A percentile compares a stretch with the other conserved stretches of the same genome.
phyloP scores from a whole-genome alignment of 30 jellyfish, hydroid and myxozoan species.

The Mastigias papua region DNA sequence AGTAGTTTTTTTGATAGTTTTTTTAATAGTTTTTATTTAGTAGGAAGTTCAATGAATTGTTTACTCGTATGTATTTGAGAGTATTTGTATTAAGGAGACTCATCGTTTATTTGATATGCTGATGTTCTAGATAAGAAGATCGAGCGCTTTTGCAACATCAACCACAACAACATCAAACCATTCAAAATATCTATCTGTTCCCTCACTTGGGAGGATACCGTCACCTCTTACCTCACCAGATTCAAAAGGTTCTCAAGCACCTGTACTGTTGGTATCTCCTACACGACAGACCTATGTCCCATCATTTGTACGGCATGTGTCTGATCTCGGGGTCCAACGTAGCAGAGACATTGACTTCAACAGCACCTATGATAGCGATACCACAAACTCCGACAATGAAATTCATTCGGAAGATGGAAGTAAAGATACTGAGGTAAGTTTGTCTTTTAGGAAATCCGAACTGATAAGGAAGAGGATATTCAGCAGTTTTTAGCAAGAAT shows the following conservation, averaged over 20 bases:
- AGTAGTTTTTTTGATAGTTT: too few species aligned
- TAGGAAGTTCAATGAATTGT: too few species aligned
- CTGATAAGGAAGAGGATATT: background rate
- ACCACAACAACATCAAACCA: too few species aligned
- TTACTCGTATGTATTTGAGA: too few species aligned
- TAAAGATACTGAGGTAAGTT: slow-evolving; percentile 17
- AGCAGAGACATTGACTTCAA: slow-evolving; percentile 4
- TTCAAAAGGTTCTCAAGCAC: background rate
- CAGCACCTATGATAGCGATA: slow-evolving; percentile 39
- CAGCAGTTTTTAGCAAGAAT: background rate
- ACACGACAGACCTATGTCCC: slow-evolving; percentile 38
- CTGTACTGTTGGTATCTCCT: slow-evolving; percentile 17
- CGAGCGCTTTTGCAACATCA: slow-evolving; percentile 15
- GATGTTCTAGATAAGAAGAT: slow-evolving; percentile 24
- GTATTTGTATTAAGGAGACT: too few species aligned
- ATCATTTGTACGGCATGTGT: slow-evolving; percentile 17
- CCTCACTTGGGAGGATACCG: slow-evolving; percentile 31
- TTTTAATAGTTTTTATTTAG: too few species aligned
- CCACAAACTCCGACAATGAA: slow-evolving; percentile 42
- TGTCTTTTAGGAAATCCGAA: background rate
- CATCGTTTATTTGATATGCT: too few species aligned
- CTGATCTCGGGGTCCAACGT: slow-evolving; percentile 44
- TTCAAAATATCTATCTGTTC: slow-evolving; percentile 30
- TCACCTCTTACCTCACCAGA: slow-evolving; percentile 56
- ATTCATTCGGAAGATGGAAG: background rate